Evolutionary conservation across 2,113 vertebrate species (phyloP).

Genomic region (Seriola quinqueradiata): DNA sequence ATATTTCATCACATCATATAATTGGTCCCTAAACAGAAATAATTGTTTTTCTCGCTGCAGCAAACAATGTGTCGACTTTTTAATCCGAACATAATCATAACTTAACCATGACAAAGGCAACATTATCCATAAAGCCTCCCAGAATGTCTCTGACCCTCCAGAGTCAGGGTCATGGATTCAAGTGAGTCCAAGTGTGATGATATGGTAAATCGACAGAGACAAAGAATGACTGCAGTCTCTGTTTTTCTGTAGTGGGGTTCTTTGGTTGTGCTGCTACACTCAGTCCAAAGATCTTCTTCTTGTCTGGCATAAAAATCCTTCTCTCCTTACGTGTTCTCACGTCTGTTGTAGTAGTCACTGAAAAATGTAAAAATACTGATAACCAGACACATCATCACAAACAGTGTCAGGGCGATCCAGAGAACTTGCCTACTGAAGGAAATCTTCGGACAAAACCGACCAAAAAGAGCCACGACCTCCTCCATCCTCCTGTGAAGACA

Average conservation of each 20-base stretch:
- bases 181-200: slow-evolving; percentile 57
- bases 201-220: slow-evolving; percentile 45
- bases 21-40: slow-evolving; percentile 79
- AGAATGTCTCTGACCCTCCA: slow-evolving; percentile 42
- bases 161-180: slow-evolving; percentile 60
- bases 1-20: slow-evolving; percentile 47
- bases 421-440: slow-evolving; percentile 73
- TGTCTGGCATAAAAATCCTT: slow-evolving; percentile 42
- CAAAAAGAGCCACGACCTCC: slow-evolving; percentile 75
- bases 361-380: slow-evolving; percentile 83
- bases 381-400: slow-evolving; percentile 78
- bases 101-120: slow-evolving; percentile 36
- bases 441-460: slow-evolving; percentile 78
- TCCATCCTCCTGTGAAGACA: slow-evolving; percentile 78
- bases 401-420: slow-evolving; percentile 77
- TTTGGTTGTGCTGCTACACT: slow-evolving; percentile 65
- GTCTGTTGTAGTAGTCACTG: slow-evolving; percentile 72
- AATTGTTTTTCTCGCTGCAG: slow-evolving; percentile 17
- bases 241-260: slow-evolving; percentile 48
- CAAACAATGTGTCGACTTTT: slow-evolving; percentile 42
- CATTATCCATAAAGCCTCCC: slow-evolving; percentile 39
- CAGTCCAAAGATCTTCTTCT: slow-evolving; percentile 72
- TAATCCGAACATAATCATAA: slow-evolving; percentile 43
- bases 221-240: slow-evolving; percentile 17
- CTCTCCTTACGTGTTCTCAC: slow-evolving; percentile 73